Conservation (phyloP, 2,113 vertebrate genomes). For the Petaurus breviceps region DNA sequence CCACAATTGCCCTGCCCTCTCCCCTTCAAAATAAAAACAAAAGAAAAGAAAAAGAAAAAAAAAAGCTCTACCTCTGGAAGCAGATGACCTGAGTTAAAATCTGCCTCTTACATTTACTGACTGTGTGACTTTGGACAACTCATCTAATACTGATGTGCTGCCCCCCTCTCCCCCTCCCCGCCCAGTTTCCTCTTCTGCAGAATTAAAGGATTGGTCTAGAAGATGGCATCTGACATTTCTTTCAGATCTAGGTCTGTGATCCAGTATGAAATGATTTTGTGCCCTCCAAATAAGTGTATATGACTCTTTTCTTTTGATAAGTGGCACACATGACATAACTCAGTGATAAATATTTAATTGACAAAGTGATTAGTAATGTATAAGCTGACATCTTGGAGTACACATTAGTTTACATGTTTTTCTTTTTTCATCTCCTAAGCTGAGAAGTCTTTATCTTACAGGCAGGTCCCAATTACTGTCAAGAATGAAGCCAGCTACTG, state of each 20-base stretch:
- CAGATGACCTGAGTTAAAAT: background rate
- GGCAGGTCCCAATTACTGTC: background rate
- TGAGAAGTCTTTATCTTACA: background rate
- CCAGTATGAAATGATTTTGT: background rate
- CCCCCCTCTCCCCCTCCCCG: no score
- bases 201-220: background rate
- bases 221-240: background rate
- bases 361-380: background rate
- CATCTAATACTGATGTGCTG: background rate
- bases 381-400: background rate
- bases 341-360: background rate
- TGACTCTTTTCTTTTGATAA: background rate
- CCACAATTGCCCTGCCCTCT: no score
- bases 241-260: background rate
- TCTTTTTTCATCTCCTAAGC: background rate
- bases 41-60: no score
- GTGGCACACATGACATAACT: background rate
- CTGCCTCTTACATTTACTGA: background rate
- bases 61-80: background rate
- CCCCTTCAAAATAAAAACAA: no score
- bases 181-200: background rate
- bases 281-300: background rate
- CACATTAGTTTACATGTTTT: background rate
- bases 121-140: background rate
- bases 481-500: background rate